phyloP scores from a whole-genome alignment of 2,113 vertebrate species.

The Chrysemys picta region DNA sequence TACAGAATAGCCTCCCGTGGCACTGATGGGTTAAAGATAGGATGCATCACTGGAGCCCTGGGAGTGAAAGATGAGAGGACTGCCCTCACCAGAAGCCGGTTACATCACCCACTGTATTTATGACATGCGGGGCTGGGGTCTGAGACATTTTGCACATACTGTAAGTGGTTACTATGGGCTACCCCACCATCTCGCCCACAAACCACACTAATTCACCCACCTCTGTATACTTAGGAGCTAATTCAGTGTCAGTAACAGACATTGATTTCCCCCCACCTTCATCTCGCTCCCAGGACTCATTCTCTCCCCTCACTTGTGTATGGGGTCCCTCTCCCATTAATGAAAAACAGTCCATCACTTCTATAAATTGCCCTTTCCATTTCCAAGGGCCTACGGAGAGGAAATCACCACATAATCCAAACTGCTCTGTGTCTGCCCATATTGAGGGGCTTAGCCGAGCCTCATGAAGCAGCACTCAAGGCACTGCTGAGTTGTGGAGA shows the following conservation, averaged over 20 bases:
- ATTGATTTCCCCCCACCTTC: not conserved
- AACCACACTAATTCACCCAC: accelerated
- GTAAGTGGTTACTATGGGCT: not conserved
- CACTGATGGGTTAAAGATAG: not conserved
- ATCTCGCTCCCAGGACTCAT: not conserved
- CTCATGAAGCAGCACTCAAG: not conserved
- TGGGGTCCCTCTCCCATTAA: not conserved
- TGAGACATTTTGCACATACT: accelerated
- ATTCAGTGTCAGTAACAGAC: not conserved
- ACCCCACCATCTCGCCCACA: not conserved
- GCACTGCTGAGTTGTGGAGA: not conserved
- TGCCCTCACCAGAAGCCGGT: accelerated
- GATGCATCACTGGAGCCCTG: not conserved
- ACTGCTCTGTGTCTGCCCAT: accelerated
- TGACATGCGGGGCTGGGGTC: accelerated
- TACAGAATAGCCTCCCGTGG: not conserved
- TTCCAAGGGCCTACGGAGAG: not conserved
- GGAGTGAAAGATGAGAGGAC: not conserved
- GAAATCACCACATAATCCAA: accelerated
- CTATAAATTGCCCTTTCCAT: not conserved
- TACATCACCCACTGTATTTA: accelerated
- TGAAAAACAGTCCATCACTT: accelerated
- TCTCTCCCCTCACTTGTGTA: not conserved
- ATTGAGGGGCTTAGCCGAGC: accelerated
- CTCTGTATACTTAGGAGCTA: not conserved